Base-by-base conservation (phyloP, 2,888 invertebrate species). In the Pollenia griseotomentosa region DNA sequence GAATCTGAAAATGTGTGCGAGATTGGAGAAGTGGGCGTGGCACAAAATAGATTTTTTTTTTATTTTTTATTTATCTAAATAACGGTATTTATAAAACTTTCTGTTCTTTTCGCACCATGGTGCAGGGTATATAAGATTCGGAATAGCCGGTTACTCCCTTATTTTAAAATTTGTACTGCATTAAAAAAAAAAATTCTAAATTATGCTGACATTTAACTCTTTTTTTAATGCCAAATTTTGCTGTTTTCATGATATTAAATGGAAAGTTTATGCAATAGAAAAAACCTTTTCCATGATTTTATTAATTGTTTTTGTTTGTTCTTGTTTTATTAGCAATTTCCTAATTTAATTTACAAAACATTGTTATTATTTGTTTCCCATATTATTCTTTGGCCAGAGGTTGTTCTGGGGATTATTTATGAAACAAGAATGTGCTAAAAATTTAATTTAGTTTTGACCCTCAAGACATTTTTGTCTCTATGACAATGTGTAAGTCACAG, bases 401-500 rank as follows among this genome's bases (percentile, higher is more conserved):
- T 65, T 33, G 14, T 63, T 16, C 33, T 44, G 10, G 16, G 19
- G 11, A 40, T 55, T 42, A 53, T 55, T 42, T 53, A 19, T 42
- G 16, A 12, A 70, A 16, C 5, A 48, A 19, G 19, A 57, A 61
- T 40, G 40, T 51, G 61, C 10, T 48, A 40, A 74, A 74, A 74
- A 74, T 16, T 63, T 40, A 53, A 53, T 53, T 53, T 19, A 65
- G 53, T 51, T 63, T 51, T 63, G 16, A 63, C 61, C 74, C 74
- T 75, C 51, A 40, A 63, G 16, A 16, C 48, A 75, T 63, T 40
- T 48, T 46, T n/a, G n/a, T 33, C 40, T 61, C 7, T 53, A 53
- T 23, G n/a, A 42, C 11, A 65, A 63, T 33, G 33, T 33, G 33
- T 33, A 33, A 33, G 33, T 33, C 5, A 6, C 33, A 16, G 11